Conservation (phyloP, 2,113 vertebrate species). For the Thamnaconus septentrionalis region DNA sequence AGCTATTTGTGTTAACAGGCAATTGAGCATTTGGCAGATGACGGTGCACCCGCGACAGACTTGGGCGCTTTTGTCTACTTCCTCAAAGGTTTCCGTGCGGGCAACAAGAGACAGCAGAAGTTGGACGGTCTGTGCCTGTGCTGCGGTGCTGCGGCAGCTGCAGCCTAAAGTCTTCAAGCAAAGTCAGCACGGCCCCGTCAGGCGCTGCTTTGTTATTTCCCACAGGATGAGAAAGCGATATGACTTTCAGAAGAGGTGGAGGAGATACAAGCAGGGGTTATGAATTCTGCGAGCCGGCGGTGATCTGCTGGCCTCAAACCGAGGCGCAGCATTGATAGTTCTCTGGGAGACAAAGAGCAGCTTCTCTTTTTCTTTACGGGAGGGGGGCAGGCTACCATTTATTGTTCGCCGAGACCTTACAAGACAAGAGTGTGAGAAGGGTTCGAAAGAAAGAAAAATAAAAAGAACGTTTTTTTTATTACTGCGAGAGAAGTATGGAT, state of each 20-base stretch:
- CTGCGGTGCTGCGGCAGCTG: no score
- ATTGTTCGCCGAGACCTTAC: constrained; percentile 14
- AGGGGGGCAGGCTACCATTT: constrained; percentile 20
- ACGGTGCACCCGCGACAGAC: no score
- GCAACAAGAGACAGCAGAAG: no score
- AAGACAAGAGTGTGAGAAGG: constrained; percentile 2
- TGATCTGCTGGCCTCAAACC: constrained; percentile 65
- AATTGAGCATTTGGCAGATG: no score
- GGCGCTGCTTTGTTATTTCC: constrained; percentile 65
- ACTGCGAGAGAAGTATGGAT: constrained; percentile 12
- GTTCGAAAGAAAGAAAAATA: not conserved
- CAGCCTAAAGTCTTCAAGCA: not conserved
- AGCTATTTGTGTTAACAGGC: no score
- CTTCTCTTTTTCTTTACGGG: constrained; percentile 26
- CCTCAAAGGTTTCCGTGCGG: no score
- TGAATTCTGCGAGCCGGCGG: constrained; percentile 60
- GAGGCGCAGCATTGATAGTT: not conserved
- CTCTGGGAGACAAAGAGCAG: constrained; percentile 54
- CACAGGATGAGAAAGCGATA: constrained; percentile 62
- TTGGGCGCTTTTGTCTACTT: no score
- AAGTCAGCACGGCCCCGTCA: constrained; percentile 61
- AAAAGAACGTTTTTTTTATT: not conserved
- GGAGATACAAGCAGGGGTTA: constrained; percentile 62
- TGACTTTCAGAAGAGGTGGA: constrained; percentile 64
- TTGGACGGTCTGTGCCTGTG: no score